Percentiles rank a stretch among this genome's conserved stretches.
These are phyloP conservation scores for Coenonympha arcania DNA, from an alignment of 2,888 invertebrate genomes.

Conservation along the genomic window DNA sequence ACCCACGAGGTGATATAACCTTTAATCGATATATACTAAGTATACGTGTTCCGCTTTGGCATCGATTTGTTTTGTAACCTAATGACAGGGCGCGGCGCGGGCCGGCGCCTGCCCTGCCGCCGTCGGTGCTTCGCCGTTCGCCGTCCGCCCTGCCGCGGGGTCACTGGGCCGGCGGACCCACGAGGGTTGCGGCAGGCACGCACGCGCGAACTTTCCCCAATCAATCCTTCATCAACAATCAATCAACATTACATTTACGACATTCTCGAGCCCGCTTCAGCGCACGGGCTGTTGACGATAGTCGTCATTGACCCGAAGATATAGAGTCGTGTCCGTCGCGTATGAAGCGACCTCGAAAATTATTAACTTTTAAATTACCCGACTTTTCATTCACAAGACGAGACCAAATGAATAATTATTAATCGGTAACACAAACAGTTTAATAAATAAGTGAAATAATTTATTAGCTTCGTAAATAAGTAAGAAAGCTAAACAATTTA, in stretches of 20 bases:
- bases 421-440: constrained; percentile 44
- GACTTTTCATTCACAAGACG: constrained; percentile 30
- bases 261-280: not conserved
- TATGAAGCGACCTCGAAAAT: constrained; percentile 21
- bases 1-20: constrained; percentile 65
- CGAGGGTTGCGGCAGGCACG: constrained; percentile 1
- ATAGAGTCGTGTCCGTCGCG: constrained; percentile 17
- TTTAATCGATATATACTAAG: constrained; percentile 63
- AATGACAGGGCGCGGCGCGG: constrained; percentile 38
- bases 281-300: not conserved
- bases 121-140: constrained; percentile 27
- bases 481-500: constrained; percentile 58
- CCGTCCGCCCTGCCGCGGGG: no score
- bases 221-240: no score
- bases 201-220: constrained; percentile 2
- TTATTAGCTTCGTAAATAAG: constrained; percentile 35
- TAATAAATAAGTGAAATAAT: constrained; percentile 37
- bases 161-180: no score
- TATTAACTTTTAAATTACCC: not conserved
- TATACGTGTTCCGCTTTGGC: constrained; percentile 70
- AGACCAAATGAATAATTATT: constrained; percentile 43
- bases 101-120: constrained; percentile 27
- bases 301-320: not conserved
- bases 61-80: constrained; percentile 65
- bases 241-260: not conserved